These are phyloP conservation scores for Exocentrus adspersus DNA, from an alignment of 2,888 invertebrate genomes.

Conservation along the genomic window DNA sequence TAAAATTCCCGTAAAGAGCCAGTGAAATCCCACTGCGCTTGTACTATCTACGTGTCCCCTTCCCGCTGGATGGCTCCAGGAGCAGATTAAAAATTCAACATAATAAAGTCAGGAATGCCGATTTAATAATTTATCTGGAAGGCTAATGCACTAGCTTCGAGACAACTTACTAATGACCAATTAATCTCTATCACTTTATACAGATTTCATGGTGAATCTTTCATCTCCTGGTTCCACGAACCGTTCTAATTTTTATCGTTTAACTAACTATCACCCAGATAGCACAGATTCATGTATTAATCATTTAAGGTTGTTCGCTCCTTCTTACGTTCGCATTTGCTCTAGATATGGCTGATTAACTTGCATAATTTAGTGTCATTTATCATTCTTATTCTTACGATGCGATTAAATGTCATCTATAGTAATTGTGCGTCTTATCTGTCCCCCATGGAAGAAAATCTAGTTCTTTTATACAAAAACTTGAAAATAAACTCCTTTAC, in stretches of 20 bases:
- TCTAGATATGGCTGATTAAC: slow-evolving; percentile 12
- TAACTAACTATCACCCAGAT: slow-evolving; percentile 3
- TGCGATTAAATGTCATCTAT: no score
- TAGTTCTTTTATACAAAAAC: no score
- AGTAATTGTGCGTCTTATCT: no score
- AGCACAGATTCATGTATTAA: slow-evolving; percentile 8
- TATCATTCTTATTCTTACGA: slow-evolving; percentile 15
- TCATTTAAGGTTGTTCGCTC: slow-evolving; percentile 10
- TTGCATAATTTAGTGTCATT: slow-evolving; percentile 8
- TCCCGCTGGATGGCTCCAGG: slow-evolving; percentile 12
- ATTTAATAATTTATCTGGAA: slow-evolving; percentile 37
- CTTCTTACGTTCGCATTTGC: slow-evolving; percentile 1
- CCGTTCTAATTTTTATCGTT: slow-evolving; percentile 13
- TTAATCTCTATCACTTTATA: slow-evolving; percentile 26
- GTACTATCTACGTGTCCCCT: slow-evolving; percentile 33
- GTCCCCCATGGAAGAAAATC: no score
- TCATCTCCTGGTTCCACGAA: slow-evolving; percentile 4
- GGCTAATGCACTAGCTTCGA: slow-evolving; percentile 14
- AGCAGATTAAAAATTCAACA: slow-evolving; percentile 53
- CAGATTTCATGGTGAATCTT: slow-evolving; percentile 16
- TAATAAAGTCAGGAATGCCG: slow-evolving; percentile 54
- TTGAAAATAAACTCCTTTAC: no score
- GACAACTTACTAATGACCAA: slow-evolving; percentile 30
- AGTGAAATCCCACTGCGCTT: not conserved
- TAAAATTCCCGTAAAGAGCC: not conserved